Percentiles rank a stretch among this genome's conserved stretches.
Conservation (phyloP, 2,797 vertebrate genomes). For the Poecilia picta region DNA sequence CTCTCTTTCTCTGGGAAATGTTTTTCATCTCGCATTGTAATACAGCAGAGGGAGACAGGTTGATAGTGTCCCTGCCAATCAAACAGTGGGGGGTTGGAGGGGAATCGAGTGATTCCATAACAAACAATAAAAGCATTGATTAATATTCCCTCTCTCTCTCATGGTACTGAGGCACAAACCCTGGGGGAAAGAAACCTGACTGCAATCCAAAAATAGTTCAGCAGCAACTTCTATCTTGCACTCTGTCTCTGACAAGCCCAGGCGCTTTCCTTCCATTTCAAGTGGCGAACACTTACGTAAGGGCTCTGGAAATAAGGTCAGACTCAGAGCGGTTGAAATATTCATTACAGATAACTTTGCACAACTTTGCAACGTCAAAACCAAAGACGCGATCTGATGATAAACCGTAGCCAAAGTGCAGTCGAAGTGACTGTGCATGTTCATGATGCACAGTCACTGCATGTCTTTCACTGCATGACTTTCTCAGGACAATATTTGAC, state of each 20-base stretch:
- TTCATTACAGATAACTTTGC: conserved; percentile 10
- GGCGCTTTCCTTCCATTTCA: conserved; percentile 59
- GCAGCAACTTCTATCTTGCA: conserved; percentile 42
- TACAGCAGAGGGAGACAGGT: conserved; percentile 35
- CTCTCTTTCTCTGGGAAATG: conserved; percentile 32
- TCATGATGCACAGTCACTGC: no score
- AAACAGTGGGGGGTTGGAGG: conserved; percentile 34
- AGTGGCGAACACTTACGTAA: conserved; percentile 55
- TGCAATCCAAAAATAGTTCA: conserved; percentile 68
- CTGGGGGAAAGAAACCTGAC: conserved; percentile 54
- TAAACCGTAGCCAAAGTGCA: conserved; percentile 5
- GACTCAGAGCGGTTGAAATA: conserved; percentile 17
- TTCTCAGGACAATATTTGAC: conserved; percentile 46
- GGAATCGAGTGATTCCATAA: conserved; percentile 26
- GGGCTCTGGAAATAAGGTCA: conserved; percentile 43
- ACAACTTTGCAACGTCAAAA: conserved; percentile 5
- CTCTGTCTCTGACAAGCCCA: conserved; percentile 43
- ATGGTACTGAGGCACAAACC: conserved; percentile 32
- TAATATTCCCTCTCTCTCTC: conserved; percentile 64
- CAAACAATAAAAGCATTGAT: conserved; percentile 60
- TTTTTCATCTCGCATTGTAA: conserved; percentile 49
- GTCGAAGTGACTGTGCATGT: not conserved
- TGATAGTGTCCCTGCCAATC: conserved; percentile 52
- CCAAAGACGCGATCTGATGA: not conserved
- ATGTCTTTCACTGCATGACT: conserved; percentile 13